Evolutionary conservation across 2,888 invertebrate genomes (phyloP).

Genomic region (Pseudococcus viburni): DNA sequence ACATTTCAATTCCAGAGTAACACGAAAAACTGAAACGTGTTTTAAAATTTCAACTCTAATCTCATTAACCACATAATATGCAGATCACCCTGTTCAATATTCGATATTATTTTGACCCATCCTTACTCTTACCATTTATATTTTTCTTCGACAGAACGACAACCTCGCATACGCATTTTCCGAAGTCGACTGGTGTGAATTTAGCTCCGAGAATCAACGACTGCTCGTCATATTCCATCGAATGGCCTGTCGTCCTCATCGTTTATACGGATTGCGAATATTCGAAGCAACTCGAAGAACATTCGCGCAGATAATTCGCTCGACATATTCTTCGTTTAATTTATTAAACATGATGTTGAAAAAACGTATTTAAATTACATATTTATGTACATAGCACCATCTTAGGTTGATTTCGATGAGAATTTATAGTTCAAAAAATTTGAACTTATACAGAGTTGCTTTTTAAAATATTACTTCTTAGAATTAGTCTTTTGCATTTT

Average conservation of each 20-base stretch:
- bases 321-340: conserved; percentile 28
- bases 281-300: not conserved
- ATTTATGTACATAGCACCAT: too few relatives aligned
- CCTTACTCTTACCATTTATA: not conserved
- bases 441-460: not conserved
- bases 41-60: not conserved
- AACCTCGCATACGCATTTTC: not conserved
- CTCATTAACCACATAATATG: too few relatives aligned
- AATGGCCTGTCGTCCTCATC: conserved; percentile 10
- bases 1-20: not conserved
- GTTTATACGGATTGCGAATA: not conserved
- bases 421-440: too few relatives aligned
- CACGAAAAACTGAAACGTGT: not conserved
- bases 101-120: not conserved
- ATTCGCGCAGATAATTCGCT: not conserved
- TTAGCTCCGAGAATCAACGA: conserved; percentile 24
- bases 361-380: not conserved
- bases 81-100: not conserved
- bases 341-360: conserved; percentile 36
- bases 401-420: too few relatives aligned
- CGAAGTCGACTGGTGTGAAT: conserved; percentile 9
- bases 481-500: conserved; percentile 72
- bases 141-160: conserved; percentile 3
- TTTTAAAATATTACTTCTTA: conserved; percentile 19
- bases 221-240: not conserved